phyloP scores from a whole-genome alignment of 2,113 vertebrate species.

The Mesitornis unicolor region DNA sequence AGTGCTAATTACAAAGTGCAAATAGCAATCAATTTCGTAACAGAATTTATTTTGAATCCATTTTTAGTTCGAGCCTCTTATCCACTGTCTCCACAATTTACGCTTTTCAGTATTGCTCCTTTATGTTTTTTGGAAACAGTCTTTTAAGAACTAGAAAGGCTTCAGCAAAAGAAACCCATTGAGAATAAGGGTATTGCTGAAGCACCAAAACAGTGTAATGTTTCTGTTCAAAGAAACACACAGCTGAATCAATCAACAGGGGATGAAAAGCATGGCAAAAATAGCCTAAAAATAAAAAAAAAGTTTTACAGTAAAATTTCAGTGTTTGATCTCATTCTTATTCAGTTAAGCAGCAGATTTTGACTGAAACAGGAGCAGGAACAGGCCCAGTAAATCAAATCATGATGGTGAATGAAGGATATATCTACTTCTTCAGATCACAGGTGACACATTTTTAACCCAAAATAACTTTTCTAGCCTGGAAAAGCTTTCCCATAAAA shows the following conservation, averaged over 20 bases:
- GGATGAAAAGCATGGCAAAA: background rate
- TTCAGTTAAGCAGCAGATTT: background rate
- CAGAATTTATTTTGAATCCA: background rate
- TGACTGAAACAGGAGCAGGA: background rate
- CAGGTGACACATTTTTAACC: background rate
- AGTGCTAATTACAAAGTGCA: background rate
- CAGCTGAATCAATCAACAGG: background rate
- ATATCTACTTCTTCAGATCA: rapidly evolving
- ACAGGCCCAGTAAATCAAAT: background rate
- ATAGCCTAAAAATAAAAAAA: background rate
- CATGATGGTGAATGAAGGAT: background rate
- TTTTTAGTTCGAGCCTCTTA: background rate
- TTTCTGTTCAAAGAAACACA: background rate
- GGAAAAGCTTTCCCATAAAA: background rate
- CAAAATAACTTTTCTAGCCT: background rate
- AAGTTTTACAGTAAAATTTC: background rate
- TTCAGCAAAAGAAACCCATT: background rate
- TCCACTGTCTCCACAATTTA: background rate
- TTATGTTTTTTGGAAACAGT: background rate
- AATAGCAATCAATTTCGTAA: background rate
- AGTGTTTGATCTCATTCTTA: background rate
- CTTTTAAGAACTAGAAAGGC: background rate
- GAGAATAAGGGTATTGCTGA: background rate
- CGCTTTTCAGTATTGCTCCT: background rate
- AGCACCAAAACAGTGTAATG: background rate